Evolutionary conservation across 2,797 vertebrate species (phyloP), one percentile per base, ranked within the genome.

Genomic region (Centroberyx gerrardi): DNA sequence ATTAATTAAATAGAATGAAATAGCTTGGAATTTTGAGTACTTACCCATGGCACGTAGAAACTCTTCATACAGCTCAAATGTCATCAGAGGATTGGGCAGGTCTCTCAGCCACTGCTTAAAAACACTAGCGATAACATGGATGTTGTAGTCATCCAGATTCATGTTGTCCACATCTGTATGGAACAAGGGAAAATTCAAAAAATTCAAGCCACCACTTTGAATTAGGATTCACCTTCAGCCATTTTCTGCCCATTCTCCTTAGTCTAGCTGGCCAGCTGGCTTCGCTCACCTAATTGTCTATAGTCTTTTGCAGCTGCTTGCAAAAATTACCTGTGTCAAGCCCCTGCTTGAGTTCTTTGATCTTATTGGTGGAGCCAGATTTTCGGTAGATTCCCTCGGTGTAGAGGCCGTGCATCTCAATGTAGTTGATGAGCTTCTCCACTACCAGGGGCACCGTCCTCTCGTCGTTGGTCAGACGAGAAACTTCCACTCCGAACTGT

Each of bases 51-150:
- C 96, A 58, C 97, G 96, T 74, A 99, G 96, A 77, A 99, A 99
- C 90, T 99, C 98, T 72, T 98, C 96, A 2, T 99, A 99, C 33
- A 99, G 96, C 92, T 99, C 98, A 69, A 99, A 99, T 0, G 98
- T 99, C 98, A 99, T 97, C 70, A 99, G 96, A 33, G 98, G 98
- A 87, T 98, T 99, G 0, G 98, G 98, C 74, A 99, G 94, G 65
- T 99, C 98, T 59, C 98, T 94, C 68, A 99, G 95, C 98, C 98
- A 99, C 84, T 99, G 98, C 88, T 99, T 99, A 87, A 99, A 97
- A 22, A 99, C 98, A 3, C 98, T 99, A n/a, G 96, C 98, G 0
- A 99, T 99, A 61, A 99, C 98, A 0, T 99, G 98, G 91, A 99
- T 99, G 92, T 97, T 99, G 93, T 99, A 99, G 91, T 99, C 97